Evolutionary conservation across 2,888 invertebrate species (phyloP).

Genomic region (Holacanthella duospinosa): DNA sequence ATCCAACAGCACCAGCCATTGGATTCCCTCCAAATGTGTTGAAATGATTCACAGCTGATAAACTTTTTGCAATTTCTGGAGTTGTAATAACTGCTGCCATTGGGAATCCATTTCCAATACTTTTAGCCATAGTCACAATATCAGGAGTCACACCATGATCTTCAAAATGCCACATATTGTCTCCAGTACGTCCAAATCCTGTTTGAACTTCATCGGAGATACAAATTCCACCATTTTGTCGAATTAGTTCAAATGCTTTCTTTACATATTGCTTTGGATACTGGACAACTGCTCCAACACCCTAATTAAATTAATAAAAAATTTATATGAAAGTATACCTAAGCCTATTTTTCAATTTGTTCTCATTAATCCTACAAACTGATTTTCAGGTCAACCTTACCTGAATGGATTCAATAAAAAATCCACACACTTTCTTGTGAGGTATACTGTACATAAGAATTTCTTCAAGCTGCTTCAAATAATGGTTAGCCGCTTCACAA

Average conservation of each 20-base stretch:
- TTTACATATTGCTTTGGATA: constrained; percentile 78
- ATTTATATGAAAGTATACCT: too few relatives aligned
- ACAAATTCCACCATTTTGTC: constrained; percentile 71
- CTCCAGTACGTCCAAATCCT: constrained; percentile 90
- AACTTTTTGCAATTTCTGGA: constrained; percentile 66
- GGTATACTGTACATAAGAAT: constrained; percentile 67
- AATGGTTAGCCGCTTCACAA: constrained; percentile 56
- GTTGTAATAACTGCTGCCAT: constrained; percentile 91
- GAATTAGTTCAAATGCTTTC: constrained; percentile 65
- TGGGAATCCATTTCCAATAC: constrained; percentile 88
- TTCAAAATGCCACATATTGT: constrained; percentile 94
- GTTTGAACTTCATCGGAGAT: constrained; percentile 95
- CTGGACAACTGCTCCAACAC: constrained; percentile 87
- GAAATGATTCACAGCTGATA: constrained; percentile 69
- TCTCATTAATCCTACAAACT: too few relatives aligned
- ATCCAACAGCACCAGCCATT: constrained; percentile 73
- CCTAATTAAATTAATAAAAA: constrained; percentile 44
- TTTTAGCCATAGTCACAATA: constrained; percentile 92
- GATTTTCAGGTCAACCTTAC: too few relatives aligned
- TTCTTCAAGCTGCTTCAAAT: constrained; percentile 71
- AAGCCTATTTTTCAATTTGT: too few relatives aligned
- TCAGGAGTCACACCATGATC: constrained; percentile 76
- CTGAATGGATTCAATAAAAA: constrained; percentile 92
- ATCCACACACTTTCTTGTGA: constrained; percentile 67
- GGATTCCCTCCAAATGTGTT: constrained; percentile 97